Evolutionary conservation across 2,113 vertebrate species (phyloP).

Genomic region (Smithornis capensis): DNA sequence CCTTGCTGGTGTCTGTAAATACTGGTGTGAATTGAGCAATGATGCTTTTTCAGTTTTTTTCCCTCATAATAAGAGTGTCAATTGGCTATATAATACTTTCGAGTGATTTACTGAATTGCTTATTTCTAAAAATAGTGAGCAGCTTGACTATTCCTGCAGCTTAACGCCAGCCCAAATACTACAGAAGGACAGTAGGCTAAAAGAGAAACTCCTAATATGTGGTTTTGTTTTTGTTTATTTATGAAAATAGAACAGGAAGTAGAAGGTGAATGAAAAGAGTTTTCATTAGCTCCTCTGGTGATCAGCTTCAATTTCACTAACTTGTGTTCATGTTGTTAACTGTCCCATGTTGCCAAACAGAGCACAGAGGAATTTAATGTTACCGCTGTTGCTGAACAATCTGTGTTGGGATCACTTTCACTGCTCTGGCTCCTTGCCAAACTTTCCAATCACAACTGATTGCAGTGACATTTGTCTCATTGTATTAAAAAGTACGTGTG

Average conservation of each 20-base stretch:
- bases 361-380: not conserved
- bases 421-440: not conserved
- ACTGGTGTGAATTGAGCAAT: not conserved
- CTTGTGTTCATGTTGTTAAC: not conserved
- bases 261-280: not conserved
- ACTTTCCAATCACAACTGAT: not conserved
- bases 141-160: not conserved
- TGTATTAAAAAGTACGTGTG: conserved; percentile 39
- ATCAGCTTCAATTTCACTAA: not conserved
- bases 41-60: not conserved
- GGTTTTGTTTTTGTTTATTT: not conserved
- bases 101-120: not conserved
- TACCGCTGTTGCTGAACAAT: not conserved
- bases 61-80: not conserved
- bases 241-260: not conserved
- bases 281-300: not conserved
- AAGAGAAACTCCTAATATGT: not conserved
- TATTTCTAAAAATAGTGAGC: conserved; percentile 15
- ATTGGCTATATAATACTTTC: conserved; percentile 3
- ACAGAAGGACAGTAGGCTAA: not conserved
- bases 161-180: not conserved
- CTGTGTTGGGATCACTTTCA: not conserved
- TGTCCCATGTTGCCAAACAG: not conserved
- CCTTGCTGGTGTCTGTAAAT: not conserved
- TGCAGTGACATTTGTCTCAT: conserved; percentile 25